These are phyloP conservation scores for Epinotia demarniana DNA, from an alignment of 2,888 invertebrate genomes.

Conservation along the genomic window DNA sequence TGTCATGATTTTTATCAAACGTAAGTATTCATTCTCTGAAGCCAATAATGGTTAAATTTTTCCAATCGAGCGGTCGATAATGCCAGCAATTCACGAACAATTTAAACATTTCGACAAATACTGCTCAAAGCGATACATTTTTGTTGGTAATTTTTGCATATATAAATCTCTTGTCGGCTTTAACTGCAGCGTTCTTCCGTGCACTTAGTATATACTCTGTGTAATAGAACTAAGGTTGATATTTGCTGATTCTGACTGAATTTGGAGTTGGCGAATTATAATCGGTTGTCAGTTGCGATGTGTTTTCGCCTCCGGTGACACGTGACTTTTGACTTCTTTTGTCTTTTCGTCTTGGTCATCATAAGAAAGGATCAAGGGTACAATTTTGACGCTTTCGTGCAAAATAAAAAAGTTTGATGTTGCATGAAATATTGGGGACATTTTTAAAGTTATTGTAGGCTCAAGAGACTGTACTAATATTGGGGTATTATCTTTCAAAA, in stretches of 20 bases:
- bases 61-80: conserved; percentile 17
- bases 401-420: conserved; percentile 20
- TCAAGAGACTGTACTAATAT: background rate
- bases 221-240: conserved; percentile 38
- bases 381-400: conserved; percentile 28
- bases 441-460: conserved; percentile 16
- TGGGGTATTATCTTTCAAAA: too few species aligned
- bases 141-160: conserved; percentile 57
- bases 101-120: conserved; percentile 44
- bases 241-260: conserved; percentile 11
- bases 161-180: conserved; percentile 55
- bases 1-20: too few species aligned
- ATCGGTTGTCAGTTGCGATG: conserved; percentile 51
- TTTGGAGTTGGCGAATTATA: conserved; percentile 45
- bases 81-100: conserved; percentile 36
- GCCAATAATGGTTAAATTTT: background rate
- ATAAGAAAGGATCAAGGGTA: conserved; percentile 37
- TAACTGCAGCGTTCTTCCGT: conserved; percentile 3
- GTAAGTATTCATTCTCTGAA: background rate
- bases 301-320: conserved; percentile 67
- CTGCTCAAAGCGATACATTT: conserved; percentile 47
- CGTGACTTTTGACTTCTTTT: conserved; percentile 73
- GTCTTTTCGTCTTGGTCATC: conserved; percentile 55
- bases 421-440: conserved; percentile 34
- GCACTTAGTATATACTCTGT: conserved; percentile 37